phyloP scores from a whole-genome alignment of 2,888 invertebrate species.

The Sceliomorpha sp. region DNA sequence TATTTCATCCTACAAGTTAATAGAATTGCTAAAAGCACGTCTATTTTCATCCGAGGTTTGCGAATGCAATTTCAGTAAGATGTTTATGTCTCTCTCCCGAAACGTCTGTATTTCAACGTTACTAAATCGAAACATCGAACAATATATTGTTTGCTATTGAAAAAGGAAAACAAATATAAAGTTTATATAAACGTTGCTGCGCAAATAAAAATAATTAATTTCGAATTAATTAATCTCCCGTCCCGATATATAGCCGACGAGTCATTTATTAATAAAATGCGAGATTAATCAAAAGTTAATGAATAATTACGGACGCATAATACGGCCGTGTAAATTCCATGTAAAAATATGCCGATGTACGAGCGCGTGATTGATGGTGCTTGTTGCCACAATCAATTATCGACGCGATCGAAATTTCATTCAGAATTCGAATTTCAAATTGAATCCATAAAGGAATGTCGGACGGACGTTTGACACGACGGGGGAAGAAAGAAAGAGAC shows the following conservation, averaged over 20 bases:
- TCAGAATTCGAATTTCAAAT: conserved; percentile 11
- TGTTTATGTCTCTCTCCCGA: too few relatives aligned
- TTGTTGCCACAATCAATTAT: conserved; percentile 24
- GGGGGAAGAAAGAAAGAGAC: conserved; percentile 3
- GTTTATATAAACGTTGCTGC: conserved; percentile 20
- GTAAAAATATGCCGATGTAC: conserved; percentile 16
- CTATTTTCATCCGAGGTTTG: too few relatives aligned
- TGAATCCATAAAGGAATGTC: conserved; percentile 1
- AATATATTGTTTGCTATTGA: too few relatives aligned
- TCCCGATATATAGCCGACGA: conserved; percentile 12
- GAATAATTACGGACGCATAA: conserved; percentile 23
- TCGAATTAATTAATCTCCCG: conserved; percentile 26
- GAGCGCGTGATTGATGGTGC: conserved; percentile 28
- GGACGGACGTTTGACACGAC: background rate
- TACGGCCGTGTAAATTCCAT: conserved; percentile 17
- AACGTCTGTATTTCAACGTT: too few relatives aligned
- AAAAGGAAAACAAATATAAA: too few relatives aligned
- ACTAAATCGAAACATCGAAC: too few relatives aligned
- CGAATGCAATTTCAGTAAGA: too few relatives aligned
- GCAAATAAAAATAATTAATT: too few relatives aligned
- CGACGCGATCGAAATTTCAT: conserved; percentile 12
- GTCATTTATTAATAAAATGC: conserved; percentile 36
- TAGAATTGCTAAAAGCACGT: too few relatives aligned
- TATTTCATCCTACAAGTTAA: too few relatives aligned
- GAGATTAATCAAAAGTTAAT: conserved; percentile 39